Conservation (phyloP, 2,113 vertebrate species). For the Notothenia rossii region DNA sequence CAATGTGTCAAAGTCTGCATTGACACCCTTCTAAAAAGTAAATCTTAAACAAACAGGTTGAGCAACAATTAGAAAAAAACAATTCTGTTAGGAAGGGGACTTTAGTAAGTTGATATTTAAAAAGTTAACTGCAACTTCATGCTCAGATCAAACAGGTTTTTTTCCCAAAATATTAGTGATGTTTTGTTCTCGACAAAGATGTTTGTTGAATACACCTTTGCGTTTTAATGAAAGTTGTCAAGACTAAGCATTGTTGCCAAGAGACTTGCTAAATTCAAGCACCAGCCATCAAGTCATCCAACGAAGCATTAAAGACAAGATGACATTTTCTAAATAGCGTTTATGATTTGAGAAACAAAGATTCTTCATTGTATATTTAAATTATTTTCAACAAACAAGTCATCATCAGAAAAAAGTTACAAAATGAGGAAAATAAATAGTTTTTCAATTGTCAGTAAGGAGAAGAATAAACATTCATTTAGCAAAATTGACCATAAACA, state of each 20-base stretch:
- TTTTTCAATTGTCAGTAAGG: conserved; percentile 62
- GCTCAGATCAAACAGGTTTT: not conserved
- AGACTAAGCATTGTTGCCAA: conserved; percentile 23
- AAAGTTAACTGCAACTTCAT: not conserved
- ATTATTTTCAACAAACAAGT: conserved; percentile 61
- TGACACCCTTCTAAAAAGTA: not conserved
- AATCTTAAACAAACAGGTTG: not conserved
- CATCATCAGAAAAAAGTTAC: conserved; percentile 28
- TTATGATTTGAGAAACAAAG: conserved; percentile 61
- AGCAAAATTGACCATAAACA: conserved; percentile 74
- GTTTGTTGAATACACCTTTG: not conserved
- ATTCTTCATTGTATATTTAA: conserved; percentile 64
- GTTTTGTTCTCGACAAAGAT: conserved; percentile 35
- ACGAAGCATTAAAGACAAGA: conserved; percentile 71
- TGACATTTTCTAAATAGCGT: conserved; percentile 47
- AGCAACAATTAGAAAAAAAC: not conserved
- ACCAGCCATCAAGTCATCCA: conserved; percentile 66
- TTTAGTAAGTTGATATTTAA: not conserved
- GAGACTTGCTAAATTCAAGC: conserved; percentile 44
- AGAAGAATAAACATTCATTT: conserved; percentile 68
- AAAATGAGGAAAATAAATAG: conserved; percentile 64
- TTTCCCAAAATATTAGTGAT: not conserved
- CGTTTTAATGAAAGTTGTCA: conserved; percentile 20
- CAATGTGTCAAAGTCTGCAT: not conserved
- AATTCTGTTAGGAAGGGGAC: not conserved